phyloP scores from a whole-genome alignment of 2,888 invertebrate species.

The Trichopoda pennipes region DNA sequence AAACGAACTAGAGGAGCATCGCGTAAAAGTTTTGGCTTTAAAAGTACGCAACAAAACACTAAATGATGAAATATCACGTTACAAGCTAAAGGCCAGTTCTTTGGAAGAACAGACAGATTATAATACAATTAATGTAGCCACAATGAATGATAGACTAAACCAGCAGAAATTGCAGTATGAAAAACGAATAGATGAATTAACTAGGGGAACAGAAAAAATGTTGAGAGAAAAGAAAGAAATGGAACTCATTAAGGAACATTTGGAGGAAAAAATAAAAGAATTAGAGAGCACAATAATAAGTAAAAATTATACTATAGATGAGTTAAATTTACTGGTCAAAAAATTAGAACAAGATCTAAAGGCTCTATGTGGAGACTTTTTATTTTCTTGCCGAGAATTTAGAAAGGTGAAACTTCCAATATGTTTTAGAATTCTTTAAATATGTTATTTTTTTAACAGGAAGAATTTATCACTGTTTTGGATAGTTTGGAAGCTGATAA shows the following conservation, averaged over 20 bases:
- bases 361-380: constrained; percentile 77
- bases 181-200: constrained; percentile 74
- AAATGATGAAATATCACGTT: constrained; percentile 84
- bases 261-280: constrained; percentile 75
- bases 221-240: constrained; percentile 72
- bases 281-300: constrained; percentile 70
- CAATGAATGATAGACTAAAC: constrained; percentile 82
- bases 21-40: constrained; percentile 85
- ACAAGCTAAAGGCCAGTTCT: constrained; percentile 84
- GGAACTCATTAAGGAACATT: constrained; percentile 73
- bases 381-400: constrained; percentile 79
- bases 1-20: constrained; percentile 83
- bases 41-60: constrained; percentile 86
- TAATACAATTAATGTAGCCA: constrained; percentile 84
- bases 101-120: constrained; percentile 85
- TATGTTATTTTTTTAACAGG: constrained; percentile 69
- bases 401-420: constrained; percentile 74
- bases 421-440: neutral
- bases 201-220: constrained; percentile 71
- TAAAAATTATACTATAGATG: constrained; percentile 72
- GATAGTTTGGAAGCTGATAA: constrained; percentile 79
- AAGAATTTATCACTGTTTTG: constrained; percentile 78
- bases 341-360: constrained; percentile 77
- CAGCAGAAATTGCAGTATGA: constrained; percentile 76
- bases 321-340: constrained; percentile 72